These are phyloP conservation scores for Phrynocephalus forsythii DNA, from an alignment of 2,797 vertebrate species.

Conservation along the genomic window DNA sequence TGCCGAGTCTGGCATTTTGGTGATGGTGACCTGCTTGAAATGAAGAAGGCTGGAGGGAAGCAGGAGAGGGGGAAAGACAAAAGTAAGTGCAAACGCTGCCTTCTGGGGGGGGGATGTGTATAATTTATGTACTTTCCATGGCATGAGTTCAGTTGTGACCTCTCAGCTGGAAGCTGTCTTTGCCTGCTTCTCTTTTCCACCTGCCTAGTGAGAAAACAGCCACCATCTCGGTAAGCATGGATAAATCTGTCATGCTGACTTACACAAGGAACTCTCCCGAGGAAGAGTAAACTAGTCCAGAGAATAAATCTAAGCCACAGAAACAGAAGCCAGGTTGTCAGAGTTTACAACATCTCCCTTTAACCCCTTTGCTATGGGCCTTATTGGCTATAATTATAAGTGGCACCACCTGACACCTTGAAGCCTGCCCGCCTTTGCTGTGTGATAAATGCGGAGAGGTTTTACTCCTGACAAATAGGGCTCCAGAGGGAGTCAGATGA, in stretches of 20 bases:
- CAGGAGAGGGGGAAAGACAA: slow-evolving; percentile 68
- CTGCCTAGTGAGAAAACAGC: slow-evolving; percentile 80
- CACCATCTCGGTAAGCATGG: slow-evolving; percentile 75
- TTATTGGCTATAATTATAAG: slow-evolving; percentile 76
- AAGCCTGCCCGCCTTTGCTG: slow-evolving; percentile 64
- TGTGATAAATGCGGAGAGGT: slow-evolving; percentile 72
- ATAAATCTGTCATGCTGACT: slow-evolving; percentile 83
- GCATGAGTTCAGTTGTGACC: slow-evolving; percentile 80
- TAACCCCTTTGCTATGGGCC: slow-evolving; percentile 77
- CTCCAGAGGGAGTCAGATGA: slow-evolving; percentile 9
- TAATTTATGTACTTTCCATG: slow-evolving; percentile 83
- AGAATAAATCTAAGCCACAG: slow-evolving; percentile 76
- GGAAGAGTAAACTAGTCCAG: slow-evolving; percentile 72
- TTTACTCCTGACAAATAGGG: slow-evolving; percentile 47
- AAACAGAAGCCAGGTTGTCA: slow-evolving; percentile 70
- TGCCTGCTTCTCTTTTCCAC: slow-evolving; percentile 74
- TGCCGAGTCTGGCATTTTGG: slow-evolving; percentile 61
- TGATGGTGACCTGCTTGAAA: slow-evolving; percentile 71
- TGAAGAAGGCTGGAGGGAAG: slow-evolving; percentile 72
- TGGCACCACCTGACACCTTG: slow-evolving; percentile 68
- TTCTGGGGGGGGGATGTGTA: slow-evolving; percentile 80
- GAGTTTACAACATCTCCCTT: slow-evolving; percentile 80
- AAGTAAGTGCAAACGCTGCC: slow-evolving; percentile 79
- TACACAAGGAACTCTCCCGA: slow-evolving; percentile 76
- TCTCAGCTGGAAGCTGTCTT: slow-evolving; percentile 76